Evolutionary conservation across 2,888 invertebrate species (phyloP), one percentile per base, ranked within the genome.

Genomic region (Dasypolia templi): DNA sequence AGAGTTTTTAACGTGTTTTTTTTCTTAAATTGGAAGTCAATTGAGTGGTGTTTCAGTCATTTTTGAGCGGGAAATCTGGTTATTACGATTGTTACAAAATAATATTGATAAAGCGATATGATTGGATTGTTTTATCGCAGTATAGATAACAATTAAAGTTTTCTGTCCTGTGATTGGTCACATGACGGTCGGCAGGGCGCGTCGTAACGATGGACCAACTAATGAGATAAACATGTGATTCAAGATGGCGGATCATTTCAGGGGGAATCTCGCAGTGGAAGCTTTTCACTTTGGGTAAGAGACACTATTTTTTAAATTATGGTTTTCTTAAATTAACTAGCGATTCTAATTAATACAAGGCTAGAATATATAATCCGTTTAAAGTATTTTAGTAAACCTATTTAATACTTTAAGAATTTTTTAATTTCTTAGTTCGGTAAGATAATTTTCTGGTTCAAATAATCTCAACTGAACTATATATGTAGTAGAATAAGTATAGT

Each of bases 181-280:
- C 93, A 95, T 93, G 94, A 92, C 66, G 75, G 84, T 87, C 88
- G 84, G 77, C 87, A 90, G 91, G 90, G 89, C 90, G 89, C 90
- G 91, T 91, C 86, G 86, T 88, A 86, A 85, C 89, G 86, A 91
- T 88, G 91, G 85, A 85, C 75, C 85, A 90, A 87, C 87, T 90
- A 90, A 90, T 88, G 89, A 92, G 91, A 93, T 92, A 90, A 92
- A 92, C 95, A 95, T 93, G 96, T 96, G 96, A 96, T 93, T 85
- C 93, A 96, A 96, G 89, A 96, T 96, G 96, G 96, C 95, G 91
- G 89, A 83, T 86, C 86, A 87, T 91, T 92, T 92, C 91, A 91
- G 90, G 86, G 83, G 90, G 88, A 91, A 92, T 91, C 82, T 85
- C 71, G 81, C 80, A 77, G 82, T 84, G 90, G 89, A 91, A 89